These are phyloP conservation scores for Vireo altiloquus DNA, from an alignment of 2,113 vertebrate species.

Conservation along the genomic window DNA sequence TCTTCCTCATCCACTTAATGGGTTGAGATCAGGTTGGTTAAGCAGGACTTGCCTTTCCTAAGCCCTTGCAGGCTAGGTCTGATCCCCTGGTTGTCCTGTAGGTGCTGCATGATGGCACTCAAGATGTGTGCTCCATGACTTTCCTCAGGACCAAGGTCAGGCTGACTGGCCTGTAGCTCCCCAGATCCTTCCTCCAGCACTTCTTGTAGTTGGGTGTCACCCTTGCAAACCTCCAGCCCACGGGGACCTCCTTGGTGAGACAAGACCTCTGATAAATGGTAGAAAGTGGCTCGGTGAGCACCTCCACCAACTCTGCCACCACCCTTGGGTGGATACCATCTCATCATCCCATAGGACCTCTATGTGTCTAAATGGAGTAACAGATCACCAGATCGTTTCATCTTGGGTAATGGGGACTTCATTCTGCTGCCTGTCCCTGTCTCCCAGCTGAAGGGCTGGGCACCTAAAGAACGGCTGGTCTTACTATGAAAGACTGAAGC, in stretches of 20 bases:
- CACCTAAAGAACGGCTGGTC: background rate
- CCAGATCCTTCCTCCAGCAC: background rate
- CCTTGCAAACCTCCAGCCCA: background rate
- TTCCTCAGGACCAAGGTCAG: background rate
- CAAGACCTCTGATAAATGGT: background rate
- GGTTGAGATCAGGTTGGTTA: background rate
- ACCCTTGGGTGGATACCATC: background rate
- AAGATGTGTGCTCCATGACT: background rate
- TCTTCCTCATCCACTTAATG: background rate
- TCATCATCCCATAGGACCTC: background rate
- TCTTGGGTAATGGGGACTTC: background rate
- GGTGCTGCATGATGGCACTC: background rate
- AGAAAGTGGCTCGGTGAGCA: background rate
- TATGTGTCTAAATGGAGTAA: background rate
- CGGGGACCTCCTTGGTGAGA: background rate
- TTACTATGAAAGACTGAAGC: background rate
- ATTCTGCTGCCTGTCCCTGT: background rate
- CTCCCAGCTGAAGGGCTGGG: background rate
- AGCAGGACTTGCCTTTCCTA: background rate
- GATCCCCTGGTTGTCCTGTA: background rate
- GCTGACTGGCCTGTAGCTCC: background rate
- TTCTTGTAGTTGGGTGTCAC: background rate
- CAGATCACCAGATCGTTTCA: background rate
- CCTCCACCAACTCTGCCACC: fast-evolving
- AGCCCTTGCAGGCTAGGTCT: background rate